Evolutionary conservation across 2,113 vertebrate genomes (phyloP), one percentile per base, ranked within the genome.

Genomic region (Numida meleagris): DNA sequence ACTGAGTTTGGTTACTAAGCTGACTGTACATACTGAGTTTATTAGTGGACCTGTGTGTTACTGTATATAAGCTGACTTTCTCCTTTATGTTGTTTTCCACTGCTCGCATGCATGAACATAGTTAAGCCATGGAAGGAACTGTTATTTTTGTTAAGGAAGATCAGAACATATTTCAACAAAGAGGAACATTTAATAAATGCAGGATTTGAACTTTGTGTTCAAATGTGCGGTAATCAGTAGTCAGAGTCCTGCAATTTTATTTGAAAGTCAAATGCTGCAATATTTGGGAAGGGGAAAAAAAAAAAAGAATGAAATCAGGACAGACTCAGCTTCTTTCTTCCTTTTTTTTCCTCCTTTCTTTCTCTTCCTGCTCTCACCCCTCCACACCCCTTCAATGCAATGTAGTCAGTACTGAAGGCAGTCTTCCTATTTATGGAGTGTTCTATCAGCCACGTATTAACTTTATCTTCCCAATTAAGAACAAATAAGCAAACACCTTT

Each of bases 191-290:
- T 74, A 15, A 16, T 73, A 77, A 58, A 40, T 86, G 17, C 45
- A 48, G 58, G 59, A 12, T 27, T 72, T 63, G 21, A 79, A 58
- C 19, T 24, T 46, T 67, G 0, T 57, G n/a, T n/a, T n/a, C n/a
- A n/a, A n/a, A n/a, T n/a, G 0, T 51, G 7, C 40, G 24, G 10
- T 51, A 59, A 50, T 0, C 4, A 45, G 14, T 20, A 15, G 9
- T 82, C 48, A 77, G 43, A 72, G 12, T 66, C 15, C 5, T 48
- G 0, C 82, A 0, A 2, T 68, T 84, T 70, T 29, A 15, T 31
- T 31, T 83, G 24, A 11, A 27, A 61, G 18, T 51, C 18, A 71
- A 27, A 17, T 63, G 45, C n/a, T 87, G 15, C 46, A 53, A 15
- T 78, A 62, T 31, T 31, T 58, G 65, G 18, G 18, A 55, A 17